These are phyloP conservation scores for Dasyurus viverrinus DNA, from an alignment of 2,113 vertebrate genomes.

Conservation along the genomic window DNA sequence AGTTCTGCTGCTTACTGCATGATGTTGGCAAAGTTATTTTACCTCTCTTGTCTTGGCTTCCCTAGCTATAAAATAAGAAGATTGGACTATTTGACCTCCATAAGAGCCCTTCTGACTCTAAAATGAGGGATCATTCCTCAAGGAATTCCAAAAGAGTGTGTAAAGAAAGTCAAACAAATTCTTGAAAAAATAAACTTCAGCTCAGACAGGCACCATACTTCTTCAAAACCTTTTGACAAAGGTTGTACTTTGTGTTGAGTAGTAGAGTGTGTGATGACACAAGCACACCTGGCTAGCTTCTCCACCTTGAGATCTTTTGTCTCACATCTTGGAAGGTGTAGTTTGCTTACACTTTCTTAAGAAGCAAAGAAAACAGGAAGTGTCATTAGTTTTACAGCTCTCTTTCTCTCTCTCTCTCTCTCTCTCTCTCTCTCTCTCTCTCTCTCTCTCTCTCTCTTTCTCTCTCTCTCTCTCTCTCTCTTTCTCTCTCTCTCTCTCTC, in stretches of 20 bases:
- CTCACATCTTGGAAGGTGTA: neutral
- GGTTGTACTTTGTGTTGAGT: neutral
- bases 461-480: neutral
- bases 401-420: neutral
- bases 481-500: neutral
- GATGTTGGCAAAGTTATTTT: neutral
- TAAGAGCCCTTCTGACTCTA: neutral
- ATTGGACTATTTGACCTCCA: neutral
- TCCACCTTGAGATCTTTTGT: neutral
- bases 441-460: neutral
- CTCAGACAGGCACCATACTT: constrained; percentile 18
- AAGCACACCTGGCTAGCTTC: neutral
- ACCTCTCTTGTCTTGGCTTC: neutral
- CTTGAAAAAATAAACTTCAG: neutral
- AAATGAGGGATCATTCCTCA: neutral
- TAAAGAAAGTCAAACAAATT: constrained; percentile 18
- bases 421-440: constrained; percentile 18
- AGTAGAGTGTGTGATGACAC: neutral
- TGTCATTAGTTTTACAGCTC: neutral
- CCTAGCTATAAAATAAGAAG: neutral
- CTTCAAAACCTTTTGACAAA: constrained; percentile 31
- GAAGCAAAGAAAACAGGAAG: neutral
- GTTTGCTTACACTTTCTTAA: neutral
- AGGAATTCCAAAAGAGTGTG: neutral
- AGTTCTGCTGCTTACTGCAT: neutral